Evolutionary conservation across 1,140 invertebrate genomes (phyloP).

Genomic region (Charaxes varanes): DNA sequence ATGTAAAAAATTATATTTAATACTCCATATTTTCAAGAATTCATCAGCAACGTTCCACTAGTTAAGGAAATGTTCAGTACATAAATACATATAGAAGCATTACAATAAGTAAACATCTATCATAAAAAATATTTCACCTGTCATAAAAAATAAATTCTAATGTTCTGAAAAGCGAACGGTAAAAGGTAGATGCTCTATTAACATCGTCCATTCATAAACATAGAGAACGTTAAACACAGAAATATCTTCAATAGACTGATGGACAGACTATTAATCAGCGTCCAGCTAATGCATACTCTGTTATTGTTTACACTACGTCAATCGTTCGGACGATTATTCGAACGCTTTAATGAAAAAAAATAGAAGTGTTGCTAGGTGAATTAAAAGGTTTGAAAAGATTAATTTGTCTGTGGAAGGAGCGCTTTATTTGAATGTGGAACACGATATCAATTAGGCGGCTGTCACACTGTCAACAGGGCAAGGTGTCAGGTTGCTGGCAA

Average conservation of each 20-base stretch:
- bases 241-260: constrained; percentile 14
- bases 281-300: constrained; percentile 19
- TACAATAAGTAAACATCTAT: too few relatives aligned
- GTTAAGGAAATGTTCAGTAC: too few relatives aligned
- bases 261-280: constrained; percentile 17
- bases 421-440: constrained; percentile 14
- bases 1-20: too few relatives aligned
- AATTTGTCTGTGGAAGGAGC: too few relatives aligned
- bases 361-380: constrained; percentile 4
- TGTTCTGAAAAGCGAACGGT: constrained; percentile 2
- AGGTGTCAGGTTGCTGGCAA: constrained; percentile 19
- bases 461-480: constrained; percentile 17
- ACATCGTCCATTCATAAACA: constrained; percentile 13
- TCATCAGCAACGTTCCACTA: too few relatives aligned
- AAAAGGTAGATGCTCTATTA: constrained; percentile 5
- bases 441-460: constrained; percentile 21
- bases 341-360: constrained; percentile 6
- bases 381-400: constrained; percentile 8
- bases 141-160: constrained; percentile 5
- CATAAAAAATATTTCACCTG: background rate
- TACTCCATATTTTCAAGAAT: too few relatives aligned
- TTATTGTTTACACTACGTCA: constrained; percentile 17
- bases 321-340: constrained; percentile 2
- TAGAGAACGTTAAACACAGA: background rate
- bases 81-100: too few relatives aligned